Evolutionary conservation across 2,888 invertebrate genomes (phyloP), one percentile per base, ranked within the genome.

Genomic region (Fragum fragum): DNA sequence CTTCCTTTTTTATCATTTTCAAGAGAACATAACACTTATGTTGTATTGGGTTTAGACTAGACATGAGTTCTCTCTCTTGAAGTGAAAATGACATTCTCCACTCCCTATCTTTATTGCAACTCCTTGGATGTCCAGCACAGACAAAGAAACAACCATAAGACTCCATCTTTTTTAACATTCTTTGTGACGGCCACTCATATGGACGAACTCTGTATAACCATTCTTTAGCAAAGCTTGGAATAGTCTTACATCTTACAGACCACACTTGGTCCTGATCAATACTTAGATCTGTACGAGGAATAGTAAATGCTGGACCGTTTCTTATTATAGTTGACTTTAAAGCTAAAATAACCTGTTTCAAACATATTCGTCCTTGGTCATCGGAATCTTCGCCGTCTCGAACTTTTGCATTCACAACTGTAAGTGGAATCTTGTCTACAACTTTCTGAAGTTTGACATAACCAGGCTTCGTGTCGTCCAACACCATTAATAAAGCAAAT

Each of bases 11-110:
- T 14, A 74, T 61, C 21, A 75, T 39, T 29, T 79, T 79, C n/a
- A 79, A 42, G 18, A 79, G 32, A 9, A 79, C 59, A 42, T 75
- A 79, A 32, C 79, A 79, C 28, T 74, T 74, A 23, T 57, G 42
- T 47, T 79, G 79, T 18, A 32, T 32, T 1, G 66, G 11, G 21
- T 61, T 71, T 7, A 79, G 53, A 55, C 39, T 70, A 42, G 61
- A 69, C 74, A 74, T 74, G 2, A 79, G 59, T 3, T 55, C 28
- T 55, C 74, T 11, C 55, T 79, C 79, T 11, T 59, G 69, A 16
- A 32, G 42, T 1, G 73, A 70, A 21, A 71, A 63, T 0, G 74
- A 79, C n/a, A 79, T 32, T 53, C 79, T 73, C 74, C 79, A 79
- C 42, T 79, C 70, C n/a, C 29, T 23, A 7, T 28, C 14, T 3